phyloP scores from a whole-genome alignment of 1,140 invertebrate species.

The Bombus breviceps region DNA sequence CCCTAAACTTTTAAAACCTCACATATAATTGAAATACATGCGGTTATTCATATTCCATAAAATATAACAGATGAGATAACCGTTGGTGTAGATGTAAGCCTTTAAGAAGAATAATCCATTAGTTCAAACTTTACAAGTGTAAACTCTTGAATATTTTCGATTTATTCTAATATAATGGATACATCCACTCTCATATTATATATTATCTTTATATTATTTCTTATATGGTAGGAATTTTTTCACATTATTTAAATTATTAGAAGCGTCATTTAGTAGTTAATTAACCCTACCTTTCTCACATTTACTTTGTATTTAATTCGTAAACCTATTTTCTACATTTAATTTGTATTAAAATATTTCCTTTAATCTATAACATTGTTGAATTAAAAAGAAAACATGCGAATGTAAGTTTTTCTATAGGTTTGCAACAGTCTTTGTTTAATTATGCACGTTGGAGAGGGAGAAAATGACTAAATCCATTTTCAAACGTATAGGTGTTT shows the following conservation, averaged over 20 bases:
- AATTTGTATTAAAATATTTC: not conserved
- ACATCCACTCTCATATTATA: not conserved
- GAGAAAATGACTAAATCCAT: not conserved
- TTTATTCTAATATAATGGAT: slow-evolving; percentile 12
- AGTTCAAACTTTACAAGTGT: not conserved
- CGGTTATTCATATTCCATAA: not conserved
- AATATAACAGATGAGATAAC: not conserved
- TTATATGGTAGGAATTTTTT: slow-evolving; percentile 19
- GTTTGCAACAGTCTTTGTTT: not conserved
- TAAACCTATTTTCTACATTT: not conserved
- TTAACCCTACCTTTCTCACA: not conserved
- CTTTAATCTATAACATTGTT: not conserved
- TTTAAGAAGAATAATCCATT: not conserved
- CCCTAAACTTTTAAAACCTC: not conserved
- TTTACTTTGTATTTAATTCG: not conserved
- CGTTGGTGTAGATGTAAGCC: not conserved
- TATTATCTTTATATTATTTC: slow-evolving; percentile 5
- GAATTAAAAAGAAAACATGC: not conserved
- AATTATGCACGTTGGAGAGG: not conserved
- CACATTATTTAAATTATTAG: not conserved
- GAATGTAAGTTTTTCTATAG: not conserved
- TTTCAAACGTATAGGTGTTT: slow-evolving; percentile 14
- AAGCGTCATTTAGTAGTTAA: not conserved
- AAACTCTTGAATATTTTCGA: slow-evolving; percentile 7
- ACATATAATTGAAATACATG: not conserved